phyloP scores from a whole-genome alignment of 2,113 vertebrate genomes.

The Ivindomyrus marchei region DNA sequence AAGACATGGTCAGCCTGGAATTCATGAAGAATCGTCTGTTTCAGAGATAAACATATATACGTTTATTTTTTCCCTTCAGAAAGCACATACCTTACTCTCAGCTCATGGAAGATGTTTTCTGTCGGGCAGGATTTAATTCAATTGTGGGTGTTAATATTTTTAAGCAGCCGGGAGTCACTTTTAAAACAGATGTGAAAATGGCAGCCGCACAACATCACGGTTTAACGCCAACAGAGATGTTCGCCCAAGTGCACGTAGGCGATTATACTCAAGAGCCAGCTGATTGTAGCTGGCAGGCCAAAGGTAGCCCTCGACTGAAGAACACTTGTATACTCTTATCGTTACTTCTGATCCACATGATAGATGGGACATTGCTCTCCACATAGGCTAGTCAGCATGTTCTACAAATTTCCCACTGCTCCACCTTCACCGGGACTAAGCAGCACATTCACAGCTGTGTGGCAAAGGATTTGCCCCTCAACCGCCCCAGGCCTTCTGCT shows the following conservation, averaged over 20 bases:
- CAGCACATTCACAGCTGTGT: not conserved
- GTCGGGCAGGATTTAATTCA: not conserved
- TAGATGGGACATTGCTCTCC: not conserved
- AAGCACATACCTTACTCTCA: not conserved
- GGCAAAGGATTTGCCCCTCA: not conserved
- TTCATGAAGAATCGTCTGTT: not conserved
- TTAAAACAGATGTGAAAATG: not conserved
- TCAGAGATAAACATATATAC: not conserved
- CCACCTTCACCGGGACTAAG: not conserved
- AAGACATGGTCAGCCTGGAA: constrained; percentile 52
- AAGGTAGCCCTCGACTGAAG: not conserved
- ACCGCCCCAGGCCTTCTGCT: constrained; percentile 40
- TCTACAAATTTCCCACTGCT: not conserved
- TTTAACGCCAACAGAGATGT: not conserved
- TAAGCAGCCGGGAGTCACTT: not conserved
- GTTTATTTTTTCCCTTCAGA: not conserved
- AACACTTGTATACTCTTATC: not conserved
- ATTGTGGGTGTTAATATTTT: not conserved
- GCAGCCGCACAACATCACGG: not conserved
- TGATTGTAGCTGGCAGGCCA: not conserved
- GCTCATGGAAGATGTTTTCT: not conserved
- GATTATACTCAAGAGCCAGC: not conserved
- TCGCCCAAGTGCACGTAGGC: not conserved
- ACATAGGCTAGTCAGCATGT: not conserved
- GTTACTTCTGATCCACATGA: not conserved